These are phyloP conservation scores for Brachyopa scutellaris DNA, from an alignment of 2,888 invertebrate species.

Conservation along the genomic window DNA sequence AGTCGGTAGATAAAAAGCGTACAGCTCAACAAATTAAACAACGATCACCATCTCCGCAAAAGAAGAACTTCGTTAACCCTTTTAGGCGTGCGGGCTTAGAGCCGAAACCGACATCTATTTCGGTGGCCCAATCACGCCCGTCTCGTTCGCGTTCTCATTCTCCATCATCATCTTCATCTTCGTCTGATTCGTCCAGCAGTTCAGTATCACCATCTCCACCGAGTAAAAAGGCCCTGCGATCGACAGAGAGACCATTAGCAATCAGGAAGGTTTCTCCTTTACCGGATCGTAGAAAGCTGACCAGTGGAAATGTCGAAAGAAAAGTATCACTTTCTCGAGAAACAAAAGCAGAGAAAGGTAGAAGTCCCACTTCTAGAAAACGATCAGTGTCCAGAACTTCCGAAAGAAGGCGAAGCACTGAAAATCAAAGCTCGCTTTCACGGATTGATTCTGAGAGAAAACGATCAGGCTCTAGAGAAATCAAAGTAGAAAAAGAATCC, in stretches of 20 bases:
- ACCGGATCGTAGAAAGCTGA: neutral
- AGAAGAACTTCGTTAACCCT: conserved; percentile 51
- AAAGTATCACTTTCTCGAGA: conserved; percentile 73
- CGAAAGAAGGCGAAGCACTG: neutral
- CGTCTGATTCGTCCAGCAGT: conserved; percentile 60
- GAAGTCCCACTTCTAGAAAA: conserved; percentile 23
- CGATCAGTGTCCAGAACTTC: conserved; percentile 23
- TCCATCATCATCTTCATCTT: conserved; percentile 54
- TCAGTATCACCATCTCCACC: conserved; percentile 78
- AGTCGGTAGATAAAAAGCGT: conserved; percentile 52
- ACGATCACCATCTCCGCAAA: conserved; percentile 63
- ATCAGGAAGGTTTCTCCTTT: conserved; percentile 7
- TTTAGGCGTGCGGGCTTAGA: conserved; percentile 25
- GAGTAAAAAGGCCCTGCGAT: conserved; percentile 29
- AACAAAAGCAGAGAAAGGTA: conserved; percentile 12
- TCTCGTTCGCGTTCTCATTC: conserved; percentile 30
- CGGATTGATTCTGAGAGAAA: conserved; percentile 41
- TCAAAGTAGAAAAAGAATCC: conserved; percentile 16
- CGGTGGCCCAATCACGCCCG: neutral
- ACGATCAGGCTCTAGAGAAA: conserved; percentile 33
- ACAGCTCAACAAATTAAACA: conserved; percentile 64
- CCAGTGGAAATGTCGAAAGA: conserved; percentile 60
- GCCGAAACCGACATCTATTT: neutral
- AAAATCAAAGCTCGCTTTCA: conserved; percentile 28
- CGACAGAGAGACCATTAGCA: conserved; percentile 55